A percentile compares a stretch with the other conserved stretches of the same genome.
Conservation (phyloP, 2,797 vertebrate species). For the Mastacembelus armatus region DNA sequence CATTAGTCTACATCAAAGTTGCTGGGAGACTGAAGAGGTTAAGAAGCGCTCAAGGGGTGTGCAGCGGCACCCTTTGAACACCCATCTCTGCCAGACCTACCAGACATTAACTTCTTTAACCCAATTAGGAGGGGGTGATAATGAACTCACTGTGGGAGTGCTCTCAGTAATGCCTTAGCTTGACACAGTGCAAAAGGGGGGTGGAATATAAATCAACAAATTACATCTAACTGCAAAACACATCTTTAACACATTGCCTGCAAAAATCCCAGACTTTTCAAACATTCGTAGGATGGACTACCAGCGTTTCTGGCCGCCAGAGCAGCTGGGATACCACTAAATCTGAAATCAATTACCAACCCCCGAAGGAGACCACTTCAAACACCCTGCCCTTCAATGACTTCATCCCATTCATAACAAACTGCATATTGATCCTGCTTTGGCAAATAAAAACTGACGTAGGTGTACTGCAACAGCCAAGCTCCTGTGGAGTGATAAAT, state of each 20-base stretch:
- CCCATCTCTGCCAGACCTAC: conserved; percentile 73
- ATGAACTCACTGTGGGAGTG: conserved; percentile 74
- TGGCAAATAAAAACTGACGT: conserved; percentile 73
- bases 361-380: conserved; percentile 69
- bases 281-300: conserved; percentile 25
- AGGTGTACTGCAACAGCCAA: conserved; percentile 46
- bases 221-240: conserved; percentile 50
- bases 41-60: conserved; percentile 67
- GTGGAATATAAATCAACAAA: conserved; percentile 65
- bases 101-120: conserved; percentile 78
- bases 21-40: conserved; percentile 74
- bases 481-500: conserved; percentile 58
- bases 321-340: conserved; percentile 61
- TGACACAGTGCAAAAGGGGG: conserved; percentile 29
- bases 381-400: conserved; percentile 63
- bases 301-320: conserved; percentile 33
- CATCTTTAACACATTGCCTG: conserved; percentile 24
- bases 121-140: conserved; percentile 79
- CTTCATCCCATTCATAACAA: conserved; percentile 72
- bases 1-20: conserved; percentile 82
- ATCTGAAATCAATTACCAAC: conserved; percentile 77
- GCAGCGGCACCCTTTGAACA: conserved; percentile 74
- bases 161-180: conserved; percentile 59
- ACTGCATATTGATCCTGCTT: conserved; percentile 70
- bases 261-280: conserved; percentile 36